Evolutionary conservation across 2,113 vertebrate species (phyloP).

Genomic region (Leucopsar rothschildi): DNA sequence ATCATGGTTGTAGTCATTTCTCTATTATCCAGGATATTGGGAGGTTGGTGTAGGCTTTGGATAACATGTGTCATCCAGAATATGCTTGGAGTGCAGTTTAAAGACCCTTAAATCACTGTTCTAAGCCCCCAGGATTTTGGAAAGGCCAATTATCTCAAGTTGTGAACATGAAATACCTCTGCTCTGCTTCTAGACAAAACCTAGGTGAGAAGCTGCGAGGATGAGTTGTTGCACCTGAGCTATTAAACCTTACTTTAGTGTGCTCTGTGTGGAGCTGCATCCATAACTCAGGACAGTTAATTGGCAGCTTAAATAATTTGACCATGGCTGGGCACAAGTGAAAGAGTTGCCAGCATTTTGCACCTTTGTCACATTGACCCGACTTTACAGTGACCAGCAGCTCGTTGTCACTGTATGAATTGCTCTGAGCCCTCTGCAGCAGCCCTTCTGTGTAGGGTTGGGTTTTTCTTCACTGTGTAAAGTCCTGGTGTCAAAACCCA

Average conservation of each 20-base stretch:
- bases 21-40: not conserved
- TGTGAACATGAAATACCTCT: not conserved
- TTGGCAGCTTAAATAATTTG: not conserved
- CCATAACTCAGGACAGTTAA: not conserved
- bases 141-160: not conserved
- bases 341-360: not conserved
- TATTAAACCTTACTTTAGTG: not conserved
- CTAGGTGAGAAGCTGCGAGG: not conserved
- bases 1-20: not conserved
- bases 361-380: not conserved
- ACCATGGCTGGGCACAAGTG: not conserved
- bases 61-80: not conserved
- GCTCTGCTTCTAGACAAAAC: not conserved
- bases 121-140: not conserved
- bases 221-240: not conserved
- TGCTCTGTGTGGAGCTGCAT: not conserved
- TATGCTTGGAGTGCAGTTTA: not conserved
- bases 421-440: not conserved
- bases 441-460: not conserved
- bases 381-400: not conserved
- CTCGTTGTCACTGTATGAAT: not conserved
- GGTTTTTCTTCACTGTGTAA: not conserved
- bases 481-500: not conserved
- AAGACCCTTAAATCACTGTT: not conserved
- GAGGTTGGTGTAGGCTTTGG: not conserved